These are phyloP conservation scores for Vanessa atalanta DNA, from an alignment of 1,140 invertebrate genomes.

Conservation along the genomic window DNA sequence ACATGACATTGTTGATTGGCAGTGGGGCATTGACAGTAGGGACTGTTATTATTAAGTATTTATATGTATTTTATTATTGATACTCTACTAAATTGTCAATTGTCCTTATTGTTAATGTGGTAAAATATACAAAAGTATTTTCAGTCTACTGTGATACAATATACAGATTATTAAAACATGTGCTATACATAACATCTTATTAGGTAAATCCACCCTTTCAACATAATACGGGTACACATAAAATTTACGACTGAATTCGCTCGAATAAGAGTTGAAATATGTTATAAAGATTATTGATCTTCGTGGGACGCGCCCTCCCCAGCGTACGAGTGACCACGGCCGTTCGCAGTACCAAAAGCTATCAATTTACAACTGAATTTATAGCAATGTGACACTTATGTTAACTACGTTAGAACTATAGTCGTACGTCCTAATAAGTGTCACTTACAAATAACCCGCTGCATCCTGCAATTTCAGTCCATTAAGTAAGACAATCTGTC, in stretches of 20 bases:
- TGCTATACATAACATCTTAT: neutral
- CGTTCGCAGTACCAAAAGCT: neutral
- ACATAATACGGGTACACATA: slow-evolving; percentile 1
- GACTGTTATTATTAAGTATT: no score
- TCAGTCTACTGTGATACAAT: neutral
- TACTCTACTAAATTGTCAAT: no score
- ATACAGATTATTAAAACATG: neutral
- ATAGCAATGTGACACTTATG: slow-evolving; percentile 2
- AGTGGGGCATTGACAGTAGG: no score
- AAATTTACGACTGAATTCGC: slow-evolving; percentile 7
- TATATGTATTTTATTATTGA: no score
- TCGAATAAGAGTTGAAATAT: neutral
- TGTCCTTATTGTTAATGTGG: no score
- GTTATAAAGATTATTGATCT: neutral
- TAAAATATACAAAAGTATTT: no score
- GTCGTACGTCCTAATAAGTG: neutral
- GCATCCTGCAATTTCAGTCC: slow-evolving; percentile 3
- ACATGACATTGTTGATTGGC: no score
- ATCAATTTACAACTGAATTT: slow-evolving; percentile 1
- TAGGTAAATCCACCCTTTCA: slow-evolving; percentile 1
- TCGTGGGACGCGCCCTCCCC: neutral
- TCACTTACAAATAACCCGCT: neutral
- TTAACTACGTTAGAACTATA: neutral
- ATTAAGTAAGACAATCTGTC: slow-evolving; percentile 7
- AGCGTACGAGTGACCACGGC: neutral